Conservation (phyloP, 1,140 invertebrate species). For the Coelopa frigida region DNA sequence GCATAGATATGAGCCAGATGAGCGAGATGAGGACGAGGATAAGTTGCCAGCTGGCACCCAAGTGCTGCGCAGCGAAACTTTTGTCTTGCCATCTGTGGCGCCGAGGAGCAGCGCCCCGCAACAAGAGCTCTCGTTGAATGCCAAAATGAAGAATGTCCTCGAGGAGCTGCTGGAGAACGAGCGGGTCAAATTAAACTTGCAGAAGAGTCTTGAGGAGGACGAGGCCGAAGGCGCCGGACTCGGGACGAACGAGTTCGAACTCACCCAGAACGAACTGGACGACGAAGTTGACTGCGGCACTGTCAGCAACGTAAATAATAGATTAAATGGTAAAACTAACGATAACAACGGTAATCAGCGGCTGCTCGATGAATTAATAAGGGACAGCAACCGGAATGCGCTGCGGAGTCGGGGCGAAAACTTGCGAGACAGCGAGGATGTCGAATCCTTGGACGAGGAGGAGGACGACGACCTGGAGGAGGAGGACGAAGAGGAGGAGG, state of each 20-base stretch:
- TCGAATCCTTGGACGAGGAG: background rate
- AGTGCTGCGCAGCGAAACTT: constrained; percentile 36
- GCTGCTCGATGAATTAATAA: constrained; percentile 33
- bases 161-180: constrained; percentile 43
- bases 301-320: background rate
- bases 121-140: constrained; percentile 42
- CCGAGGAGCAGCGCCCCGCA: constrained; percentile 1
- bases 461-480: constrained; percentile 18
- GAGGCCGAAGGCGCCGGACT: constrained; percentile 19
- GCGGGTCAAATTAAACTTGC: constrained; percentile 44
- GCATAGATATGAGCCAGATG: constrained; percentile 11
- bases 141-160: constrained; percentile 46
- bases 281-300: constrained; percentile 33
- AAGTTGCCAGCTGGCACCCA: constrained; percentile 9
- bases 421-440: too few species aligned
- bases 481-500: constrained; percentile 28
- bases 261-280: constrained; percentile 25
- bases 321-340: constrained; percentile 11
- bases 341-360: constrained; percentile 37
- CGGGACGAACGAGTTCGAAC: constrained; percentile 27
- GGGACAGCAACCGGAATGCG: constrained; percentile 39
- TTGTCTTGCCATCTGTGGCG: constrained; percentile 23
- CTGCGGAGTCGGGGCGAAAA: constrained; percentile 21
- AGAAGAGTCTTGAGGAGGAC: constrained; percentile 40
- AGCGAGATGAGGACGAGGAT: constrained; percentile 7